phyloP scores from a whole-genome alignment of 2,113 vertebrate genomes.

The Podarcis muralis region DNA sequence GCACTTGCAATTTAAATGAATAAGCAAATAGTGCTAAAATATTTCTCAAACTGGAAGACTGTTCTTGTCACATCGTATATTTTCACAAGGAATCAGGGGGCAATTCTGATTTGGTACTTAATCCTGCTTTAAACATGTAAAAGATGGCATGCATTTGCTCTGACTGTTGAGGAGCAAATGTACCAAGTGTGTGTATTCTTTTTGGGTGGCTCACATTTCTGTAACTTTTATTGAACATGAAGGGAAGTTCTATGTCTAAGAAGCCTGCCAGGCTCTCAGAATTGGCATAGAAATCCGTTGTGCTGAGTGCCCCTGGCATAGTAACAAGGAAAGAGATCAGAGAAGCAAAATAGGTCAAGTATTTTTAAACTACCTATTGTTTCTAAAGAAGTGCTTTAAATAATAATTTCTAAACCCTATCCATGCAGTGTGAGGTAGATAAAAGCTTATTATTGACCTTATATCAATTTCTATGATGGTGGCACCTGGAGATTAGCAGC shows the following conservation, averaged over 20 bases:
- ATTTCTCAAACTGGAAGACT: neutral
- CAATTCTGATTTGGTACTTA: neutral
- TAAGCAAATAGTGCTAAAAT: neutral
- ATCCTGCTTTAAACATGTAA: neutral
- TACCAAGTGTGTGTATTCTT: neutral
- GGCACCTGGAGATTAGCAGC: neutral
- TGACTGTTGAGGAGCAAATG: neutral
- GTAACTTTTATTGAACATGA: neutral
- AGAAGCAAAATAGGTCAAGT: conserved; percentile 6
- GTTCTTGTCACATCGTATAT: neutral
- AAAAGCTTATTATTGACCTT: neutral
- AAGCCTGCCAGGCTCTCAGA: neutral
- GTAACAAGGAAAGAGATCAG: neutral
- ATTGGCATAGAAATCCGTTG: neutral
- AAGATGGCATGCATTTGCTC: neutral
- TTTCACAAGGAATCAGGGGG: neutral
- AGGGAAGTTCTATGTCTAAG: neutral
- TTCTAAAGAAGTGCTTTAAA: neutral
- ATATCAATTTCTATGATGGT: neutral
- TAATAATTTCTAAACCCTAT: neutral
- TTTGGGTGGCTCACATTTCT: neutral
- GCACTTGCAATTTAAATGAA: neutral
- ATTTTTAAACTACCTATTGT: conserved; percentile 8
- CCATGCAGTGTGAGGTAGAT: neutral
- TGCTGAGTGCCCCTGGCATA: neutral